Evolutionary conservation across 2,888 invertebrate species (phyloP), one percentile per base, ranked within the genome.

Genomic region (Yponomeuta evonymella): DNA sequence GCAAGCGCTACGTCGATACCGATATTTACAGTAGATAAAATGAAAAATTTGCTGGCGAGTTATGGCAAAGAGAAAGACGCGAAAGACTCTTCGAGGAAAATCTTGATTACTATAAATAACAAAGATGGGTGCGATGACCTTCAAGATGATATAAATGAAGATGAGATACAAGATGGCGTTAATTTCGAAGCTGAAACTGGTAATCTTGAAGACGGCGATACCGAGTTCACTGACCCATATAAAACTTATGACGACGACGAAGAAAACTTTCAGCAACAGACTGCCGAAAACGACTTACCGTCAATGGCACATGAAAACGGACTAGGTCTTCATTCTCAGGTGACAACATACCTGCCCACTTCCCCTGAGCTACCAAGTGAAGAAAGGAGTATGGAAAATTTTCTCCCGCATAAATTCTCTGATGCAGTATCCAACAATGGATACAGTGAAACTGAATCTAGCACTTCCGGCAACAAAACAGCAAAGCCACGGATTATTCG

Each of bases 21-120:
- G 10, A 77, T 81, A 51, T 82, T 84, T 72, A 79, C 78, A 33
- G 73, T 83, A 5, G 72, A 74, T 51, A 79, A 85, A 67, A 63
- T 84, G 36, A 83, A 85, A 76, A 73, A 74, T 64, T 77, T 74
- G 71, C 67, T 78, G 66, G 48, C 72, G 5, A 12, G 30, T 70
- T 64, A 73, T 12, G 15, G 4, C 4, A 51, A 12, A 51, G 51
- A 58, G 67, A 48, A 12, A 72, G 69, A 15, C 15, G 12, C 30
- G 10, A 70, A 58, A 70, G 33, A 29, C 15, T 23, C 8, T 23
- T 15, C 64, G 11, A 64, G 29, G 29, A 23, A 29, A 10, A 23
- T 29, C 2, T 29, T 30, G 3, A 64, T 30, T 29, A 64, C 64
- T 64, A 6, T 29, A 10, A 64, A 64, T 64, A 64, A n/a, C 15